A percentile compares a stretch with the other conserved stretches of the same genome.
These are phyloP conservation scores for Polypterus bichir DNA, from an alignment of 2,113 vertebrate genomes.

Conservation along the genomic window DNA sequence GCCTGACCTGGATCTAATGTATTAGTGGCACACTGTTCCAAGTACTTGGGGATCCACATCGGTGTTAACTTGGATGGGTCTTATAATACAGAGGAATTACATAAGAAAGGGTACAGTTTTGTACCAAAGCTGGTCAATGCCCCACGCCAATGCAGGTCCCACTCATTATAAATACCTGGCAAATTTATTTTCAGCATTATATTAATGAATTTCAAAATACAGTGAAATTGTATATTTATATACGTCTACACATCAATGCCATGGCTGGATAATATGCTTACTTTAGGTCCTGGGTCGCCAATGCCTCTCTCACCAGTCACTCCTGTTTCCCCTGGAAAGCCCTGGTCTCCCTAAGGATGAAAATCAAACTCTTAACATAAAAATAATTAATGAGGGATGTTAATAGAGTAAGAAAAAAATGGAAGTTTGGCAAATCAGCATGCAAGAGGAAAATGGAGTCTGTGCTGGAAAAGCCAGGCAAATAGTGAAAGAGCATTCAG, in stretches of 20 bases:
- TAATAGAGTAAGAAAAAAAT: background rate
- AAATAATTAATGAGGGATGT: background rate
- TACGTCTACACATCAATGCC: background rate
- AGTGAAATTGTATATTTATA: constrained; percentile 2
- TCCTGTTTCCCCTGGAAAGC: constrained; percentile 48
- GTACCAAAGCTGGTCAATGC: background rate
- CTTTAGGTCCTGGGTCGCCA: constrained; percentile 49
- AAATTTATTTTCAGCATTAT: background rate
- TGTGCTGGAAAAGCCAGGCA: background rate
- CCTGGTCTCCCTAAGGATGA: constrained; percentile 45
- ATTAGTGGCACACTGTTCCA: background rate
- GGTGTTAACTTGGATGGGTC: too few relatives aligned
- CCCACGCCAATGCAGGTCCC: background rate
- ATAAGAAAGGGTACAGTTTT: too few relatives aligned
- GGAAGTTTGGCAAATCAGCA: background rate
- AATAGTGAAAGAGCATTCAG: background rate
- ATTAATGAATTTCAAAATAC: background rate
- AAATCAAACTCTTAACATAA: background rate
- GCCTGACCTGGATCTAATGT: too few relatives aligned
- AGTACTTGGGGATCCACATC: too few relatives aligned
- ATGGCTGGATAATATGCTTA: constrained; percentile 17
- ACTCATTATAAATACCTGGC: background rate
- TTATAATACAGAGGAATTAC: too few relatives aligned
- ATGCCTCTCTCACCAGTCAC: constrained; percentile 38
- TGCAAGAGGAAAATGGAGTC: background rate